These are phyloP conservation scores for Homarus gammarus DNA, from an alignment of 2,888 invertebrate species.

Conservation along the genomic window DNA sequence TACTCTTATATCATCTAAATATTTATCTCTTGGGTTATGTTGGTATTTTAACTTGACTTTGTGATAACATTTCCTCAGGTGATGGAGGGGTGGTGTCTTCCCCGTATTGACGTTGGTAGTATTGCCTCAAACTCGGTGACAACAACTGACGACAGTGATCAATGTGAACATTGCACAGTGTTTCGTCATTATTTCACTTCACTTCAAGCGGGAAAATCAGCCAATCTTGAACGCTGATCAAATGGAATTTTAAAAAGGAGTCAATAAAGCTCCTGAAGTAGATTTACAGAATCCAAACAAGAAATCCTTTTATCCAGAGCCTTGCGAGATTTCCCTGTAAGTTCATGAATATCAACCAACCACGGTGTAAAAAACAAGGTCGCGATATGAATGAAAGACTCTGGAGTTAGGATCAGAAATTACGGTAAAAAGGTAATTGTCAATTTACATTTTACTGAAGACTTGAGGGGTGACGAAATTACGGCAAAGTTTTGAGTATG, in stretches of 20 bases:
- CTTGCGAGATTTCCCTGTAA: neutral
- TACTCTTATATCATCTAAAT: too few species aligned
- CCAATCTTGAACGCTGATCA: slow-evolving; percentile 14
- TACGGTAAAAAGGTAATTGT: slow-evolving; percentile 25
- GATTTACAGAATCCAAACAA: slow-evolving; percentile 25
- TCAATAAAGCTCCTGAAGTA: slow-evolving; percentile 14
- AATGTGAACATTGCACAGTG: neutral
- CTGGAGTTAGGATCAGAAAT: slow-evolving; percentile 18
- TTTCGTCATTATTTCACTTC: neutral
- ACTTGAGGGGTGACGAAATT: slow-evolving; percentile 2
- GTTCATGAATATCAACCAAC: neutral
- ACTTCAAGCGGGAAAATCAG: neutral
- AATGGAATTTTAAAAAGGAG: slow-evolving; percentile 37
- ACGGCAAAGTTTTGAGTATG: slow-evolving; percentile 9
- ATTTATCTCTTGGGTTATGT: too few species aligned
- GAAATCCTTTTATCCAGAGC: slow-evolving; percentile 16
- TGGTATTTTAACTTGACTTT: too few species aligned
- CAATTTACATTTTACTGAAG: slow-evolving; percentile 45
- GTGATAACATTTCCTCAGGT: too few species aligned
- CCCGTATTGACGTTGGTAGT: neutral
- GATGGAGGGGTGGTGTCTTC: too few species aligned
- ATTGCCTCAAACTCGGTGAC: neutral
- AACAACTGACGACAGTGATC: neutral
- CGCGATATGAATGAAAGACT: neutral
- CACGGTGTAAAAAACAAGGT: neutral